A percentile compares a stretch with the other conserved stretches of the same genome.
phyloP scores from a whole-genome alignment of 2,113 vertebrate species.

The Salvelinus fontinalis region DNA sequence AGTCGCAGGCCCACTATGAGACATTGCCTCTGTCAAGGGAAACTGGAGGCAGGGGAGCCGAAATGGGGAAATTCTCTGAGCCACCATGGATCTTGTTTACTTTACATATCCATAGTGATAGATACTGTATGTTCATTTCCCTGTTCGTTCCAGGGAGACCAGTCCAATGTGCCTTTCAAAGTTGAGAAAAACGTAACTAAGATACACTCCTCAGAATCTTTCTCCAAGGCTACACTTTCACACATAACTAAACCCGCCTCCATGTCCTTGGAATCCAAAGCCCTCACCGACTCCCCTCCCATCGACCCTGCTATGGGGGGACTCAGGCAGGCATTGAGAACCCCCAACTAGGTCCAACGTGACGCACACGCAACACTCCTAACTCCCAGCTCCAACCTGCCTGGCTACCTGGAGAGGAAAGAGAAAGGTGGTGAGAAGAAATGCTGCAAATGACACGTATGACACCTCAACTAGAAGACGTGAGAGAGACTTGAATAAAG shows the following conservation, averaged over 20 bases:
- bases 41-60: conserved; percentile 34
- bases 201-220: neutral
- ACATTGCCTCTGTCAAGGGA: conserved; percentile 32
- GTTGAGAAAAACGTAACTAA: neutral
- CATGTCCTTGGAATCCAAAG: conserved; percentile 2
- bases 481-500: neutral
- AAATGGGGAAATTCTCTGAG: conserved; percentile 4
- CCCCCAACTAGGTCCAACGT: no score
- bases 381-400: neutral
- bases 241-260: neutral
- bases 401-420: neutral
- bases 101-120: neutral
- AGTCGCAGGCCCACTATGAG: conserved; percentile 37
- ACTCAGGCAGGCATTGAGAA: no score
- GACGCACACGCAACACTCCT: neutral
- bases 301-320: neutral
- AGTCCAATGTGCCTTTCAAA: neutral
- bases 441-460: conserved; percentile 60
- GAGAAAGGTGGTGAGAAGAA: neutral
- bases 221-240: neutral
- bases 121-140: neutral
- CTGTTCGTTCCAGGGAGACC: neutral
- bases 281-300: neutral
- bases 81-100: neutral
- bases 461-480: conserved; percentile 41